These are phyloP conservation scores for Paramuricea clavata DNA, from an alignment of 92 coral and sea anemone genomes.

Conservation along the genomic window DNA sequence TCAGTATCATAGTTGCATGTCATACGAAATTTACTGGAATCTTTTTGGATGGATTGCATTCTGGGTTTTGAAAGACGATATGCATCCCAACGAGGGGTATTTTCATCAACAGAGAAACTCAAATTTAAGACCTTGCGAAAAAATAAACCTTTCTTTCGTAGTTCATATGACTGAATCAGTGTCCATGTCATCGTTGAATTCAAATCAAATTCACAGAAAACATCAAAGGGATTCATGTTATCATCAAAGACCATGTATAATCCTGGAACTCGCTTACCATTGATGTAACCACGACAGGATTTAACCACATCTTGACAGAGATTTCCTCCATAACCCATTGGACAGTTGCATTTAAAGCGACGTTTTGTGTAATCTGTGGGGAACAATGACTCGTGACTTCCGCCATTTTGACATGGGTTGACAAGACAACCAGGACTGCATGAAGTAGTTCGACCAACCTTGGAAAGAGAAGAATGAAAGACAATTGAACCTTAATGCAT, in stretches of 20 bases:
- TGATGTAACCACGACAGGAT: conserved; percentile 21
- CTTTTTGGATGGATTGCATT: too few relatives aligned
- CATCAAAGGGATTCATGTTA: conserved; percentile 33
- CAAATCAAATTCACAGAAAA: conserved; percentile 63
- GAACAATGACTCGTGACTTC: too few relatives aligned
- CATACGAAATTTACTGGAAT: too few relatives aligned
- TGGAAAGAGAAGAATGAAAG: too few relatives aligned
- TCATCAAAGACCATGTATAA: conserved; percentile 39
- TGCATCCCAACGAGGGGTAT: too few relatives aligned
- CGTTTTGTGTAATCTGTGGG: too few relatives aligned
- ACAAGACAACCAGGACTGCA: too few relatives aligned
- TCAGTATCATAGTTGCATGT: conserved; percentile 13
- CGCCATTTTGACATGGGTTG: too few relatives aligned
- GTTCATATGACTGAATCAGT: conserved; percentile 50
- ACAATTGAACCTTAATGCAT: too few relatives aligned
- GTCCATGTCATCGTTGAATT: conserved; percentile 50
- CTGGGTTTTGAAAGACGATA: too few relatives aligned
- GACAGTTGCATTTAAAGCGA: conserved; percentile 6
- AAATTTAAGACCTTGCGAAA: not conserved
- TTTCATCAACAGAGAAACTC: not conserved
- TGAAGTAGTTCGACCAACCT: too few relatives aligned
- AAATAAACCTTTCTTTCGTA: not conserved
- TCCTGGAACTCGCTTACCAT: conserved; percentile 26
- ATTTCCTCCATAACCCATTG: not conserved
- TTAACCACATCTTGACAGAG: not conserved